phyloP scores from a whole-genome alignment of 2,113 vertebrate genomes.

The Stegostoma tigrinum region DNA sequence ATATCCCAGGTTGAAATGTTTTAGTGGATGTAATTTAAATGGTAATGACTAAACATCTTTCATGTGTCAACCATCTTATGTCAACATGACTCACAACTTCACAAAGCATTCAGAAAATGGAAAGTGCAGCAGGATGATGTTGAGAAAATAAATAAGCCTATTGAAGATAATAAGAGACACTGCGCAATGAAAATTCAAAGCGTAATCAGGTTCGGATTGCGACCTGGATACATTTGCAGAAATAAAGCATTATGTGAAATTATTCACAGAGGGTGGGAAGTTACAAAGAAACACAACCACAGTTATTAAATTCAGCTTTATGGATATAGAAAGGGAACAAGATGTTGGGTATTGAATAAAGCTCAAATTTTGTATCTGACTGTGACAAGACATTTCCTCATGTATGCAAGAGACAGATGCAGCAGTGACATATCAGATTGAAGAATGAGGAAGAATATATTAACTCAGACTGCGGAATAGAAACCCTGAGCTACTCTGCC shows the following conservation, averaged over 20 bases:
- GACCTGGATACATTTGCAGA: not conserved
- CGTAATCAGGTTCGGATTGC: not conserved
- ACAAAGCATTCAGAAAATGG: not conserved
- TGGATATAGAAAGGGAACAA: not conserved
- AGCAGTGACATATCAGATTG: not conserved
- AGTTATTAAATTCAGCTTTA: not conserved
- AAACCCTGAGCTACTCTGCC: not conserved
- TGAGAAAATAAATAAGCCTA: not conserved
- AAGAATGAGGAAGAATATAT: not conserved
- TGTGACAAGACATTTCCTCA: not conserved
- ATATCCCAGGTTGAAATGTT: not conserved
- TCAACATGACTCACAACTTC: not conserved
- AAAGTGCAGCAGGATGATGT: not conserved
- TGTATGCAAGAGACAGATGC: not conserved
- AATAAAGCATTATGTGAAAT: not conserved
- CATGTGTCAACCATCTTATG: not conserved
- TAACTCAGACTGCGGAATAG: not conserved
- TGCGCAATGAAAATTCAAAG: not conserved
- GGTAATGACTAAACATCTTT: constrained; percentile 13
- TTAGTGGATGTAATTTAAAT: constrained; percentile 25
- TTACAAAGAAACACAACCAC: not conserved
- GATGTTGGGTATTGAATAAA: not conserved
- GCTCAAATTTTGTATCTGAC: no score
- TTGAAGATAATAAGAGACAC: not conserved
- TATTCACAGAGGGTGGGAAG: not conserved